phyloP scores from a whole-genome alignment of 2,888 invertebrate species.

The Yponomeuta cagnagella region DNA sequence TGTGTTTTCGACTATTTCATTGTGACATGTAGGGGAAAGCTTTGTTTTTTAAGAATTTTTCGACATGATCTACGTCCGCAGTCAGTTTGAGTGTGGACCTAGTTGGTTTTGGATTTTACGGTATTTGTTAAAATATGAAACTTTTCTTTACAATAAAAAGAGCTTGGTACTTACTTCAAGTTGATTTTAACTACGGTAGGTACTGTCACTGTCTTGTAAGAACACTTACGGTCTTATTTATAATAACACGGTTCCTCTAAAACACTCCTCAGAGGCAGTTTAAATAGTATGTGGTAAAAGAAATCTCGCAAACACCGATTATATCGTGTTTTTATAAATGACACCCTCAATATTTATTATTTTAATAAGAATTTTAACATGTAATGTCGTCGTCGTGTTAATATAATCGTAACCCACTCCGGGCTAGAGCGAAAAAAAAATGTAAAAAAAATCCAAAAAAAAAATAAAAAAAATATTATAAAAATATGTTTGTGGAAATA shows the following conservation, averaged over 20 bases:
- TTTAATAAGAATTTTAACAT: slow-evolving; percentile 37
- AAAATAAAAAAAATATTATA: slow-evolving; percentile 26
- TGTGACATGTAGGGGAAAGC: slow-evolving; percentile 30
- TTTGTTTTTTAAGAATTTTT: slow-evolving; percentile 14
- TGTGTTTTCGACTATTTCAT: slow-evolving; percentile 51
- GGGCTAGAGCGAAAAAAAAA: slow-evolving; percentile 56
- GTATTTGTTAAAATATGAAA: background rate
- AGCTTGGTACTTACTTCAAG: background rate
- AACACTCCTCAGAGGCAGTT: too few species aligned
- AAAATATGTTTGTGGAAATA: slow-evolving; percentile 43
- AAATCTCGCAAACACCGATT: too few species aligned
- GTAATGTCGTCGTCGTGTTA: slow-evolving; percentile 62
- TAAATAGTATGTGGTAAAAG: too few species aligned
- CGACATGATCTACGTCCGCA: slow-evolving; percentile 18
- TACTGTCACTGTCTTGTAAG: slow-evolving; percentile 39
- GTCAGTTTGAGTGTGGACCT: slow-evolving; percentile 33
- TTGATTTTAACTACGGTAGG: background rate
- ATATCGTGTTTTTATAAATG: too few species aligned
- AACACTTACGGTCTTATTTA: slow-evolving; percentile 23
- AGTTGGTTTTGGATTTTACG: background rate
- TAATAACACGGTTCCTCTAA: too few species aligned
- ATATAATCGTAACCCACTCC: slow-evolving; percentile 48
- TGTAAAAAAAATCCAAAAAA: slow-evolving; percentile 34
- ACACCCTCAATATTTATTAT: slow-evolving; percentile 28
- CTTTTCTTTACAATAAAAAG: background rate